Percentiles rank a stretch among this genome's conserved stretches.
Conservation (phyloP, 2,888 invertebrate genomes). For the Chloroclystis v-ata region DNA sequence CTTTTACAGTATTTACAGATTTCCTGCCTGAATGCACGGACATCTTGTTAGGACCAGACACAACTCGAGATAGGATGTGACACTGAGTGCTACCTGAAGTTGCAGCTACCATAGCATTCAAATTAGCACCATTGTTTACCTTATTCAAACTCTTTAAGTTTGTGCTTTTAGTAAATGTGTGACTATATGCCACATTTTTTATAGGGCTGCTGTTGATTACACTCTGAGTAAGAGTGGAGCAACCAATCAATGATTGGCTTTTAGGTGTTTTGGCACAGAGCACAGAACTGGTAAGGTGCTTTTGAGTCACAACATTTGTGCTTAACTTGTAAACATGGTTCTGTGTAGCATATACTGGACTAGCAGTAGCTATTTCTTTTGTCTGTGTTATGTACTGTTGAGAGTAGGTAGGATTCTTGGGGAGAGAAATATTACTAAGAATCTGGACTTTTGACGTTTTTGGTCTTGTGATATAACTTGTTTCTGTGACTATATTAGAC, state of each 20-base stretch:
- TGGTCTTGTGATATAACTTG: slow-evolving; percentile 58
- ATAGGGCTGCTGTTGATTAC: slow-evolving; percentile 61
- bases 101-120: slow-evolving; percentile 65
- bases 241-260: slow-evolving; percentile 65
- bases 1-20: slow-evolving; percentile 60
- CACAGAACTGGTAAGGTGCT: slow-evolving; percentile 63
- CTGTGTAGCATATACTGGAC: slow-evolving; percentile 61
- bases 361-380: slow-evolving; percentile 56
- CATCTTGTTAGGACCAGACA: slow-evolving; percentile 72
- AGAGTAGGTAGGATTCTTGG: slow-evolving; percentile 62
- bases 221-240: slow-evolving; percentile 55
- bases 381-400: slow-evolving; percentile 60
- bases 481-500: slow-evolving; percentile 63
- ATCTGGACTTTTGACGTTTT: slow-evolving; percentile 73
- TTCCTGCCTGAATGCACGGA: slow-evolving; percentile 70
- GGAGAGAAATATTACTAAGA: slow-evolving; percentile 70
- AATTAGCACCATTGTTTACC: slow-evolving; percentile 72
- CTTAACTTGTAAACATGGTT: slow-evolving; percentile 69
- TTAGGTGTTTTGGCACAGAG: slow-evolving; percentile 63
- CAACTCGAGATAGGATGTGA: slow-evolving; percentile 69
- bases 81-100: slow-evolving; percentile 66
- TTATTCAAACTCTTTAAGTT: slow-evolving; percentile 62
- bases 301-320: slow-evolving; percentile 57
- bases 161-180: slow-evolving; percentile 65
- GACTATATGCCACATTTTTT: slow-evolving; percentile 67